Evolutionary conservation across 2,797 vertebrate genomes (phyloP).

Genomic region (Rhodeus uyekii): DNA sequence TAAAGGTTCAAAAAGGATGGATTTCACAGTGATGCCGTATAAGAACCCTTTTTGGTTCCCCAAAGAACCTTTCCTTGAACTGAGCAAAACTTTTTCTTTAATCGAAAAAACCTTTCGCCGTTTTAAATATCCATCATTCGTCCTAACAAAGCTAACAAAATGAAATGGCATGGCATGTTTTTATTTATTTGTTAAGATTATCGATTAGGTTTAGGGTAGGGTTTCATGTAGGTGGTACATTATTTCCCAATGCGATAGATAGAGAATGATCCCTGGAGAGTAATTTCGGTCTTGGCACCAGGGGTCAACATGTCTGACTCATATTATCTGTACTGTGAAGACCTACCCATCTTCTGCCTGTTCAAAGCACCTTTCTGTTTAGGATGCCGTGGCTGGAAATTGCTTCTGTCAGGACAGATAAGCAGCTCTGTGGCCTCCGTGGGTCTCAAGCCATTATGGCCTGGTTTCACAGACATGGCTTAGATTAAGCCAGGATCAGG

Average conservation of each 20-base stretch:
- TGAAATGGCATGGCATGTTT: neutral
- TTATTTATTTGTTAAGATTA: neutral
- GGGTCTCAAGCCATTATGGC: neutral
- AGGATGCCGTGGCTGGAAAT: conserved; percentile 74
- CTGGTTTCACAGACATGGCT: no score
- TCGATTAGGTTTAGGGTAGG: neutral
- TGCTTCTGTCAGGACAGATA: conserved; percentile 79
- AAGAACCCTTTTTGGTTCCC: neutral
- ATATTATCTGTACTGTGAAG: conserved; percentile 53
- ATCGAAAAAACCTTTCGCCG: neutral
- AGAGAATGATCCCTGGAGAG: neutral
- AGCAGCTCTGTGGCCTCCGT: conserved; percentile 61
- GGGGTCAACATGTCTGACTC: conserved; percentile 46
- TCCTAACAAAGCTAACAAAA: neutral
- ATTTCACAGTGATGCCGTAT: neutral
- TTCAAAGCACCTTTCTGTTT: conserved; percentile 61
- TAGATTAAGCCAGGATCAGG: no score
- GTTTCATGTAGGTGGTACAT: neutral
- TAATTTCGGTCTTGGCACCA: neutral
- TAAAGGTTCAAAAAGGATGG: neutral
- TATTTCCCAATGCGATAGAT: neutral
- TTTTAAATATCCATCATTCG: no score
- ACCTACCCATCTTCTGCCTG: conserved; percentile 62
- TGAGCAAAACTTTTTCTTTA: neutral
- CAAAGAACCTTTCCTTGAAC: neutral